phyloP scores from a whole-genome alignment of 2,888 invertebrate species.

The Eremobia ochroleuca region DNA sequence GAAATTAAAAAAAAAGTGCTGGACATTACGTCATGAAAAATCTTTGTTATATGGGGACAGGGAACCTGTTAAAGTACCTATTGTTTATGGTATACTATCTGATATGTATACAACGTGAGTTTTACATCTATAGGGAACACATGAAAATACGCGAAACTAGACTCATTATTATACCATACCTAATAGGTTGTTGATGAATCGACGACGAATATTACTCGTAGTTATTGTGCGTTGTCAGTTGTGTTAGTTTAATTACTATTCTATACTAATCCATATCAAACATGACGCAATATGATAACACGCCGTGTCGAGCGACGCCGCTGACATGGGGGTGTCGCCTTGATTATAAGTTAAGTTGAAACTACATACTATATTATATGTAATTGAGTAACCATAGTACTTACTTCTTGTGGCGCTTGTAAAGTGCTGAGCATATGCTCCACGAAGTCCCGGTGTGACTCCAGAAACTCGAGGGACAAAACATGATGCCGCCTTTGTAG shows the following conservation, averaged over 20 bases:
- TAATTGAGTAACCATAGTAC: conserved; percentile 11
- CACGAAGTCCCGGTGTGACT: conserved; percentile 16
- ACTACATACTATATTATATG: conserved; percentile 13
- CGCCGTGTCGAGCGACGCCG: conserved; percentile 18
- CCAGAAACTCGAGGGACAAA: conserved; percentile 9
- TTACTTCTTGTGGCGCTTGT: conserved; percentile 14
- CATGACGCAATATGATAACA: conserved; percentile 15
- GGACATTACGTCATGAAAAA: too few relatives aligned
- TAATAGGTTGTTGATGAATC: conserved; percentile 20
- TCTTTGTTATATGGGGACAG: too few relatives aligned
- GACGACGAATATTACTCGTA: conserved; percentile 20
- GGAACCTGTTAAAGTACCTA: conserved; percentile 26
- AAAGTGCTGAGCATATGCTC: conserved; percentile 14
- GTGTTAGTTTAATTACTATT: conserved; percentile 20
- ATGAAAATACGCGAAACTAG: conserved; percentile 18
- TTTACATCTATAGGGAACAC: conserved; percentile 20
- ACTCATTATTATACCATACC: conserved; percentile 20
- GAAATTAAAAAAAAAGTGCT: too few relatives aligned
- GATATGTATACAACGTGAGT: conserved; percentile 20
- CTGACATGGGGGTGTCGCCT: conserved; percentile 13
- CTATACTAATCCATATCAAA: conserved; percentile 19
- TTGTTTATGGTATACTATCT: conserved; percentile 24
- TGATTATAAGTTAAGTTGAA: conserved; percentile 19
- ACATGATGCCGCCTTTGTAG: conserved; percentile 11
- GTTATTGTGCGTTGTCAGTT: conserved; percentile 19